Percentiles rank a stretch among this genome's conserved stretches.
phyloP scores from a whole-genome alignment of 2,113 vertebrate species.

The Bagarius yarrelli region DNA sequence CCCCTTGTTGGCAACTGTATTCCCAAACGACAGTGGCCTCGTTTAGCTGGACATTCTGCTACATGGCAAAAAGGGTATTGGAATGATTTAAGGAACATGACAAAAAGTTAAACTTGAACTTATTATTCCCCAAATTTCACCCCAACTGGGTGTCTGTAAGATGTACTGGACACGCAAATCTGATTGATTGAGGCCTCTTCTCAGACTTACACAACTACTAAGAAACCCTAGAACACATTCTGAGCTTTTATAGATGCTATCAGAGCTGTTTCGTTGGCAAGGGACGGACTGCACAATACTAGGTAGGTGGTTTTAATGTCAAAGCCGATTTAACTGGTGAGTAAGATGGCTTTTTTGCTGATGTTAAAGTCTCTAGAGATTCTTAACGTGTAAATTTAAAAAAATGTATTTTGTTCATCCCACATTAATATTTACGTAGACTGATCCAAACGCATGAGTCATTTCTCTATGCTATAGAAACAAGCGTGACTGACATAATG shows the following conservation, averaged over 20 bases:
- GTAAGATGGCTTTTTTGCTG: not conserved
- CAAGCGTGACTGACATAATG: not conserved
- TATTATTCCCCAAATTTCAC: not conserved
- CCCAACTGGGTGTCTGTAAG: not conserved
- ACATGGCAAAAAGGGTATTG: too few relatives aligned
- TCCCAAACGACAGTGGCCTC: too few relatives aligned
- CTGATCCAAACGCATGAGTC: constrained; percentile 1
- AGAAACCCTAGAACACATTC: not conserved
- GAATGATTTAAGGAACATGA: not conserved
- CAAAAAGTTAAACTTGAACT: not conserved
- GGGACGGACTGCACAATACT: not conserved
- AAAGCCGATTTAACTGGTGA: not conserved
- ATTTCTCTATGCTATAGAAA: not conserved
- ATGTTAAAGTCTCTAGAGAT: not conserved
- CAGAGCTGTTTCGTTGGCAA: not conserved
- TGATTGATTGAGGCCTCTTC: not conserved
- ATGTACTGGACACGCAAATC: not conserved
- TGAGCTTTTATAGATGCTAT: not conserved
- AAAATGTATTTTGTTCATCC: not conserved
- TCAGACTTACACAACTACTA: not conserved
- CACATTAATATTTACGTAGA: not conserved
- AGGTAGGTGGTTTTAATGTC: not conserved
- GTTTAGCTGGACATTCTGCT: too few relatives aligned
- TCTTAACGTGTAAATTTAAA: not conserved
- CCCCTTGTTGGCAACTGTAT: too few relatives aligned